Conservation (phyloP, 1,140 invertebrate genomes). For the Cyphomyrmex costatus region DNA sequence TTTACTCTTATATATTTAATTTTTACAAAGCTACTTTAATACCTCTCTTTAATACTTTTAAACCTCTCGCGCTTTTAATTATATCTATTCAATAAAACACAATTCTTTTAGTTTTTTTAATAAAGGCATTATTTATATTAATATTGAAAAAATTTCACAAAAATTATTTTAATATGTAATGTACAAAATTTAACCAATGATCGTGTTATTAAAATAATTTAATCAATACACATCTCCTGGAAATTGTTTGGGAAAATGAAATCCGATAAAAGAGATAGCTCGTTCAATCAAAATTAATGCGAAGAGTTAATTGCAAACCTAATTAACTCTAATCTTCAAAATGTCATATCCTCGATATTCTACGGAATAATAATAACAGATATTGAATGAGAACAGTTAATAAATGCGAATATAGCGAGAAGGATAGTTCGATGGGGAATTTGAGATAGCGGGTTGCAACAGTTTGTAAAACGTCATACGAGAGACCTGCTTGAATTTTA, state of each 20-base stretch:
- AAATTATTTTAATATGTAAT: not conserved
- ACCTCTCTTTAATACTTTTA: no score
- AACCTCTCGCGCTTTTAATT: slow-evolving; percentile 1
- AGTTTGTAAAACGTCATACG: slow-evolving; percentile 60
- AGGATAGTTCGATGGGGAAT: not conserved
- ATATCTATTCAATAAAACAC: not conserved
- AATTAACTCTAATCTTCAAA: slow-evolving; percentile 50
- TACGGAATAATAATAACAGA: slow-evolving; percentile 49
- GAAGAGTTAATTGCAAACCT: slow-evolving; percentile 35
- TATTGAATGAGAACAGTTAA: slow-evolving; percentile 28
- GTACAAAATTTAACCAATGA: not conserved
- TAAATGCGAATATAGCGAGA: not conserved
- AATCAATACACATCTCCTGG: not conserved
- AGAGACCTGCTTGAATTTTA: slow-evolving; percentile 64
- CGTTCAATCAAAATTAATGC: not conserved
- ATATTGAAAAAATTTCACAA: not conserved
- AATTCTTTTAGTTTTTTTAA: not conserved
- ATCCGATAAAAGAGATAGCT: slow-evolving; percentile 5
- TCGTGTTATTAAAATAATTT: slow-evolving; percentile 37
- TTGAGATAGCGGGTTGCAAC: slow-evolving; percentile 23
- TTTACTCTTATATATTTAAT: slow-evolving; percentile 5
- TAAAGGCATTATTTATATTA: not conserved
- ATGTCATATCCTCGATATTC: not conserved
- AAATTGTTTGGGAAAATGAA: slow-evolving; percentile 26
- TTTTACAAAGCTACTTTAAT: not conserved